Percentiles rank a stretch among this genome's conserved stretches.
These are phyloP conservation scores for Acholoe squamosa DNA, from an alignment of 2,888 invertebrate genomes.

Conservation along the genomic window DNA sequence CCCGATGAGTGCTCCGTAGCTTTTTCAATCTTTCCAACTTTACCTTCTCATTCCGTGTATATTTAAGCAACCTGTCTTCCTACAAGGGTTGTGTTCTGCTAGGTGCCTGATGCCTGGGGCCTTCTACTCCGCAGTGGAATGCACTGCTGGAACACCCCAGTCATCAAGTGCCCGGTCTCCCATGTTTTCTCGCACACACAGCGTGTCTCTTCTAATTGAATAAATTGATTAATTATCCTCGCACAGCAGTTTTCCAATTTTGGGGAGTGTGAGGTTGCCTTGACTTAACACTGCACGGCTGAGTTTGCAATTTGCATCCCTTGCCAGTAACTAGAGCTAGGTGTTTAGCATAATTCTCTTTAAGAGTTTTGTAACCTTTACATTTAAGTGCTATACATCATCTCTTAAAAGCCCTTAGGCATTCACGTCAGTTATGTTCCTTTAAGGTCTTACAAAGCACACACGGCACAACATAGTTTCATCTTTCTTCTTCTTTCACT, in stretches of 20 bases:
- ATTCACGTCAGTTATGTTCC: neutral
- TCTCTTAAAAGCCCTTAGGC: neutral
- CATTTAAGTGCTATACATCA: neutral
- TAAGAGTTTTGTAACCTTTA: neutral
- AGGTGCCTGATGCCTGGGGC: neutral
- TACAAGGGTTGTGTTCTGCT: neutral
- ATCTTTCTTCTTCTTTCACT: neutral
- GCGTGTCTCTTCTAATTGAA: neutral
- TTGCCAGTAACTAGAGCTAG: neutral
- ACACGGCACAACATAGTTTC: neutral
- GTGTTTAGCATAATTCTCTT: neutral
- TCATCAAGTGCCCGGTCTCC: conserved; percentile 10
- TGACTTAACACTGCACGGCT: conserved; percentile 17
- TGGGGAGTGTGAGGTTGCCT: conserved; percentile 21
- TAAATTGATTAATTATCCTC: neutral
- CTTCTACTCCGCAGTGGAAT: neutral
- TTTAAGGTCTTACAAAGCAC: neutral
- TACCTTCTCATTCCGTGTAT: neutral
- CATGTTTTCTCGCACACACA: neutral
- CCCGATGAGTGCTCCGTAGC: neutral
- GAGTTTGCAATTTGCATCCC: conserved; percentile 15
- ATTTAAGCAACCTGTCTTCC: neutral
- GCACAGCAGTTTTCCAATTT: conserved; percentile 15
- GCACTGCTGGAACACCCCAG: neutral
- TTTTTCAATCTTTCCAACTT: conserved; percentile 28